Conservation (phyloP, 1,140 invertebrate species). For the Plutomurus gul region DNA sequence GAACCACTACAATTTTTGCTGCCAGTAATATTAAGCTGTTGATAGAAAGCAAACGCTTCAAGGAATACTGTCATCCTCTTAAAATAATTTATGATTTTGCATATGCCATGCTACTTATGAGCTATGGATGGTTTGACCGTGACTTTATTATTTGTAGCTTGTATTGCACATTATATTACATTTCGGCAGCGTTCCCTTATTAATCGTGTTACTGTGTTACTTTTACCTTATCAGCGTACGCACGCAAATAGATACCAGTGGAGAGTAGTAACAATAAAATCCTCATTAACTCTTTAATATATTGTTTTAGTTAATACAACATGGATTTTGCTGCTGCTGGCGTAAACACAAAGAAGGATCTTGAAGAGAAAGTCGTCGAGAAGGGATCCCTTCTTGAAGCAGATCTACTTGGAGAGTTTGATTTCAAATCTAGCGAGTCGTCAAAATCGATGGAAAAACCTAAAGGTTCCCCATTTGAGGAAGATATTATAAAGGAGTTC, state of each 20-base stretch:
- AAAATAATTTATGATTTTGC: background rate
- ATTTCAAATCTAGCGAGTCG: background rate
- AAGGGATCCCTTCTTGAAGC: background rate
- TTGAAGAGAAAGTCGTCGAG: background rate
- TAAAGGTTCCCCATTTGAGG: conserved; percentile 34
- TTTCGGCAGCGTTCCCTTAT: no score
- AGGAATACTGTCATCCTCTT: background rate
- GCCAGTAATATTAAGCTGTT: no score
- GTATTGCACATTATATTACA: no score
- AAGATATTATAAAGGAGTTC: conserved; percentile 44
- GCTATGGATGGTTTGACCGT: background rate
- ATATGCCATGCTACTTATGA: background rate
- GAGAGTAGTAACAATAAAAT: background rate
- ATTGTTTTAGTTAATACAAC: background rate
- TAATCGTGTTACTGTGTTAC: no score
- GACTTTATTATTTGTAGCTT: background rate
- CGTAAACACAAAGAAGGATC: background rate
- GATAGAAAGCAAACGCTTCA: background rate
- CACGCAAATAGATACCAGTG: no score
- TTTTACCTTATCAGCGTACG: no score
- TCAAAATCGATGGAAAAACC: background rate
- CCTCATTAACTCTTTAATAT: background rate
- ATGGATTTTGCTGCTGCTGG: background rate
- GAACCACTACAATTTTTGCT: no score
- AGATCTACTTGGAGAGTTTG: background rate